Percentiles rank a stretch among this genome's conserved stretches.
Conservation (phyloP, 1,140 invertebrate genomes). For the Nomia melanderi region DNA sequence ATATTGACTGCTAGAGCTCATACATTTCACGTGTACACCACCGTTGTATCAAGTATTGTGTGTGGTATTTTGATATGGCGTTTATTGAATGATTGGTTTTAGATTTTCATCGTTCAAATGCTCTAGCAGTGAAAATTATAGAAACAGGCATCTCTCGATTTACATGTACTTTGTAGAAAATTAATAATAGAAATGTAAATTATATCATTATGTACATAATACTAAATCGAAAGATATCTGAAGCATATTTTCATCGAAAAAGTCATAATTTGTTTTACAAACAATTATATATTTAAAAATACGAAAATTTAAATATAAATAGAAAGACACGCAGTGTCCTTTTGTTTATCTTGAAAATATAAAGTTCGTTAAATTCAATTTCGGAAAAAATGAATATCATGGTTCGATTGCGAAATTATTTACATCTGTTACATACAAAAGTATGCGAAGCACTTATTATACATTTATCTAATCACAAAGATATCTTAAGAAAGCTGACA, state of each 20-base stretch:
- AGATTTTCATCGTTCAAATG: constrained; percentile 11
- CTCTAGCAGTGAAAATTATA: constrained; percentile 17
- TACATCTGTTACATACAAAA: constrained; percentile 14
- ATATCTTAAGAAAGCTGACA: constrained; percentile 14
- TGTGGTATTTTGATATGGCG: constrained; percentile 8
- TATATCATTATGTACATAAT: constrained; percentile 10
- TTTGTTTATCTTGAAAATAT: neutral
- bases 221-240: constrained; percentile 24
- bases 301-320: constrained; percentile 2
- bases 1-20: constrained; percentile 25
- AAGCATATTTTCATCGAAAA: constrained; percentile 10
- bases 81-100: neutral
- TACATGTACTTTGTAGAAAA: constrained; percentile 9
- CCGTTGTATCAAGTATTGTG: neutral
- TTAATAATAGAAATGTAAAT: constrained; percentile 20
- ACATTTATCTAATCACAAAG: constrained; percentile 26
- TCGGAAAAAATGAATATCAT: neutral
- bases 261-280: neutral
- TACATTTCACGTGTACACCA: neutral
- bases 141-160: constrained; percentile 21
- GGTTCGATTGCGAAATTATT: constrained; percentile 9
- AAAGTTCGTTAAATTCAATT: neutral
- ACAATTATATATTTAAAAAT: neutral
- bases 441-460: constrained; percentile 18
- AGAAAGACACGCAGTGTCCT: neutral